A percentile compares a stretch with the other conserved stretches of the same genome.
Evolutionary conservation across 2,888 invertebrate species (phyloP).

Genomic region (Allophyes oxyacanthae): DNA sequence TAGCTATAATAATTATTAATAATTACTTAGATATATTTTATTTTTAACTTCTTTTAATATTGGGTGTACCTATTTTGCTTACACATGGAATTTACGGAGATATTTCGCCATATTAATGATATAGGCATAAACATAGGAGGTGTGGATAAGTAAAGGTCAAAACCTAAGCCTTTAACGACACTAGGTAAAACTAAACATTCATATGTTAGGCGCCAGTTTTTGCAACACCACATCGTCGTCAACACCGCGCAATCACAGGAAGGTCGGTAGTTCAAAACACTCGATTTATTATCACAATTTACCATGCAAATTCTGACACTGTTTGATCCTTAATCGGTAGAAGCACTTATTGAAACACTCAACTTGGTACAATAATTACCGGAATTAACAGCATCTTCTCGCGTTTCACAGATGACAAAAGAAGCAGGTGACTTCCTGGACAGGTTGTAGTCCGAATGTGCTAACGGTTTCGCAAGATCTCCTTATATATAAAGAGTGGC

Average conservation of each 20-base stretch:
- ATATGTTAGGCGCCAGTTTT: constrained; percentile 59
- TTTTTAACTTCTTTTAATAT: too few relatives aligned
- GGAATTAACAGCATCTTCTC: constrained; percentile 75
- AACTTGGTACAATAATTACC: constrained; percentile 68
- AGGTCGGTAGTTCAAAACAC: constrained; percentile 63
- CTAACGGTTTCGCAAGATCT: constrained; percentile 85
- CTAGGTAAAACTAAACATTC: constrained; percentile 56
- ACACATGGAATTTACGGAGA: too few relatives aligned
- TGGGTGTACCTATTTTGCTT: too few relatives aligned
- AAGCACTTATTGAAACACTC: constrained; percentile 43
- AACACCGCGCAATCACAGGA: constrained; percentile 61
- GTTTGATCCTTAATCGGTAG: constrained; percentile 18
- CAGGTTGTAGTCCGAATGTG: constrained; percentile 84
- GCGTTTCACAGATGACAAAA: constrained; percentile 68
- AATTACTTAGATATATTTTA: too few relatives aligned
- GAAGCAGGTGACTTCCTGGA: constrained; percentile 84
- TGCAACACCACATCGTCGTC: constrained; percentile 66
- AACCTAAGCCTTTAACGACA: constrained; percentile 57
- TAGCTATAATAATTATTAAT: not conserved
- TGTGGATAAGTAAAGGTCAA: constrained; percentile 55
- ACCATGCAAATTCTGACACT: constrained; percentile 45
- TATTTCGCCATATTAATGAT: constrained; percentile 13
- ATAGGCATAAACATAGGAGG: constrained; percentile 29
- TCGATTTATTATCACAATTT: constrained; percentile 47
- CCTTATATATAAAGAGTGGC: constrained; percentile 82